phyloP scores from a whole-genome alignment of 2,888 invertebrate species.

The Parascotia fuliginaria region DNA sequence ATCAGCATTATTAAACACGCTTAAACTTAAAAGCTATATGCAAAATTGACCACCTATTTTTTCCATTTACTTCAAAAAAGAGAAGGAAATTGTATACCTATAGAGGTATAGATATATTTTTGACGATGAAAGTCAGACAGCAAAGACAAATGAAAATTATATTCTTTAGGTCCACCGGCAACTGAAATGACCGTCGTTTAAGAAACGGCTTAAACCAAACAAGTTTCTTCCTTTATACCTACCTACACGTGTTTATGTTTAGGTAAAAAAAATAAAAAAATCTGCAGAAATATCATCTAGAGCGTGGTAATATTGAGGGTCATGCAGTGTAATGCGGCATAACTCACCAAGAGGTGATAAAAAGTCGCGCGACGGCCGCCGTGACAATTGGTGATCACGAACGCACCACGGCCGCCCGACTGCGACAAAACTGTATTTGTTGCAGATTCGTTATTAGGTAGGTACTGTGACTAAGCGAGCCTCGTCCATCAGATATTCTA shows the following conservation, averaged over 20 bases:
- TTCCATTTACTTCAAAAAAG: no score
- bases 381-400: constrained; percentile 73
- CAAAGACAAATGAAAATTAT: no score
- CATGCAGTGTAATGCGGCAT: constrained; percentile 67
- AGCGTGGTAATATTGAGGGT: constrained; percentile 56
- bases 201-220: no score
- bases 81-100: no score
- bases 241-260: no score
- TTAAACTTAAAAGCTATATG: neutral
- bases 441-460: constrained; percentile 65
- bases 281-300: constrained; percentile 24
- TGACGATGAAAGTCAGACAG: no score
- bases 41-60: no score
- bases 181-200: no score
- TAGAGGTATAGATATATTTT: no score
- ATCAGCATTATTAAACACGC: neutral
- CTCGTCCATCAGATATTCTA: constrained; percentile 11
- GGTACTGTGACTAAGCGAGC: constrained; percentile 29
- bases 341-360: constrained; percentile 79
- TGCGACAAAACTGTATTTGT: constrained; percentile 54
- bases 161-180: no score
- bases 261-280: constrained; percentile 3
- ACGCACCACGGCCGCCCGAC: constrained; percentile 52
- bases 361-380: constrained; percentile 66
- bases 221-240: no score